Percentiles rank a stretch among this genome's conserved stretches.
Conservation (phyloP, 2,797 vertebrate genomes). For the Silurus lanzhouensis region DNA sequence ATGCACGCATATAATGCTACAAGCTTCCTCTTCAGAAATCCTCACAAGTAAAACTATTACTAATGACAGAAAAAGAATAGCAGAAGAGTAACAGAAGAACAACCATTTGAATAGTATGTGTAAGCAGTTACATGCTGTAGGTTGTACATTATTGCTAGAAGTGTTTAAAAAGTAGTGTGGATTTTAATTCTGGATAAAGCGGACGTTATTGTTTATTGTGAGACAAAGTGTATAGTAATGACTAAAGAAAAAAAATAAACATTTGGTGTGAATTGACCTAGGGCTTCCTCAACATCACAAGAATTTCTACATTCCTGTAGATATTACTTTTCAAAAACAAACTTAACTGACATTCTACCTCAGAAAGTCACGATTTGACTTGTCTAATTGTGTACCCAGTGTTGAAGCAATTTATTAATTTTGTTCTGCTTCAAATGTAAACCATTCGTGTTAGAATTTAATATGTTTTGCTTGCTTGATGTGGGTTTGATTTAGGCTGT, state of each 20-base stretch:
- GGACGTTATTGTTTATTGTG: neutral
- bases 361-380: neutral
- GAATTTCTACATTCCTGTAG: neutral
- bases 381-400: neutral
- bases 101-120: too few species aligned
- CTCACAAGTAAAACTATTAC: neutral
- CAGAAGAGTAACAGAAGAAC: neutral
- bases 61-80: neutral
- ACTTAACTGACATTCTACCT: neutral
- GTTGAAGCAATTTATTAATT: neutral
- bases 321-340: neutral
- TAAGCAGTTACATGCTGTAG: neutral
- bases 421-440: conserved; percentile 9
- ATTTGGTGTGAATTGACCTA: neutral
- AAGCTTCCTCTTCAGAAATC: too few species aligned
- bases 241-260: neutral
- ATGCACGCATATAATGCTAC: neutral
- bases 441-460: neutral
- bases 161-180: neutral
- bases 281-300: neutral
- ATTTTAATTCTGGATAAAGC: neutral
- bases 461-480: neutral
- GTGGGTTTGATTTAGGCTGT: neutral
- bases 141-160: neutral
- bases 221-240: neutral